Evolutionary conservation across 1,140 invertebrate genomes (phyloP), one percentile per base, ranked within the genome.

Genomic region (Caenorhabditis brenneri): DNA sequence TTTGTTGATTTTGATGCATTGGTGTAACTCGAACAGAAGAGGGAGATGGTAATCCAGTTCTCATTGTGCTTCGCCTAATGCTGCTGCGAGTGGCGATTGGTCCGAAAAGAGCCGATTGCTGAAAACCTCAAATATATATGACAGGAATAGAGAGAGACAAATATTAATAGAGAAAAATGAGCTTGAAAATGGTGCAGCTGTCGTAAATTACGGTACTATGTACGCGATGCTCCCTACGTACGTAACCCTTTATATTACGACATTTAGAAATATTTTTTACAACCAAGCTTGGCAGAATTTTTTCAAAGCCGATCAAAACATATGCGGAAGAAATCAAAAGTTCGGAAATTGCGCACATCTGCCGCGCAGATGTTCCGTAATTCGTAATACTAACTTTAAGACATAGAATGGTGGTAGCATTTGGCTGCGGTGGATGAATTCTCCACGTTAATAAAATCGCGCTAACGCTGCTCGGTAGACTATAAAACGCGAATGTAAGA

Each of bases 41-140:
- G 22, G 65, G 65, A 7, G 65, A 74, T 42, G 33, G 36, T 10
- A 74, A n/a, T 42, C 65, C 65, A 22, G 65, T 74, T 74, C 36
- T 74, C 65, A 74, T 74, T 15, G 36, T 42, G 42, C 33, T 22
- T 74, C 65, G 12, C 24, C 65, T 33, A 36, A 74, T 74, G n/a
- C 65, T 74, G 36, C 36, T 74, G 1, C 65, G 19, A 27, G 65
- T 74, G 16, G 65, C 65, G 15, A 74, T 74, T 74, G 65, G 65
- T 15, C 65, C 65, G 36, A 74, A 74, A 24, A 74, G 65, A 1
- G 65, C 65, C 9, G 65, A 42, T 74, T 74, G 65, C 65, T 74
- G 65, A 22, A 74, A 74, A 27, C 24, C 42, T 42, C 6, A 33
- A 33, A 33, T 27, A 46, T 16, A n/a, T 29, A 55, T 29, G 10